Base-by-base conservation (phyloP, 2,113 vertebrate genomes). In the Ictalurus punctatus region DNA sequence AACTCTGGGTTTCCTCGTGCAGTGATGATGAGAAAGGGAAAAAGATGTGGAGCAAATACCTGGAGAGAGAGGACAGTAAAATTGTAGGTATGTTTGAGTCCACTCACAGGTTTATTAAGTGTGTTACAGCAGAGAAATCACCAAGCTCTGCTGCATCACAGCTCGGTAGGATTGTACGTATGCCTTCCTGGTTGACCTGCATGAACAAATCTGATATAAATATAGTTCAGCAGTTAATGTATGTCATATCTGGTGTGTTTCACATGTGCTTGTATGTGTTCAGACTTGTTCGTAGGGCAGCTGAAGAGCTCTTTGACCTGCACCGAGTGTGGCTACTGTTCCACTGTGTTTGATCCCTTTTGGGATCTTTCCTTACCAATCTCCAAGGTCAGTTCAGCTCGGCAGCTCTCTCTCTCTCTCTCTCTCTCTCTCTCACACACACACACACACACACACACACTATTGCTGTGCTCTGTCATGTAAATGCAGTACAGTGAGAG, bases 341-440 rank as follows among this genome's bases (percentile, higher is more conserved):
- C 98, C 81, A 99, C 98, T 0, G 98, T 98, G 92, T 99, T 99
- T 0, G 98, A 99, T 91, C 98, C 98, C 74, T 99, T 99, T 95
- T 99, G 98, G 98, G 98, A 99, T 94, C 96, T 99, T 86, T 99
- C 98, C 54, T 94, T 99, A 90, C 98, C 98, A 85, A 99, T 99
- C 87, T 92, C 97, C 91, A 99, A 99, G 98, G 98, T 99, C 81
- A 92, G 94, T 82, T 86, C 40, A 61, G 14, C 79, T 83, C 78
- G 27, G 52, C 8, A 37, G 7, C 25, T 14, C 86, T 44, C 27
- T 71, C 59, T 48, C 44, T 48, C 44, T 48, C 44, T 48, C 40
- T 40, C 40, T 40, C 40, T 40, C 40, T 40, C 40, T 40, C 40
- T 40, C 40, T 40, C 40, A 2, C 40, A 2, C 40, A 2, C 40